Evolutionary conservation across 30 jellyfish, hydroid and myxozoan genomes (phyloP), one percentile per base, ranked within the genome.

Genomic region (Chrysaora quinquecirrha): DNA sequence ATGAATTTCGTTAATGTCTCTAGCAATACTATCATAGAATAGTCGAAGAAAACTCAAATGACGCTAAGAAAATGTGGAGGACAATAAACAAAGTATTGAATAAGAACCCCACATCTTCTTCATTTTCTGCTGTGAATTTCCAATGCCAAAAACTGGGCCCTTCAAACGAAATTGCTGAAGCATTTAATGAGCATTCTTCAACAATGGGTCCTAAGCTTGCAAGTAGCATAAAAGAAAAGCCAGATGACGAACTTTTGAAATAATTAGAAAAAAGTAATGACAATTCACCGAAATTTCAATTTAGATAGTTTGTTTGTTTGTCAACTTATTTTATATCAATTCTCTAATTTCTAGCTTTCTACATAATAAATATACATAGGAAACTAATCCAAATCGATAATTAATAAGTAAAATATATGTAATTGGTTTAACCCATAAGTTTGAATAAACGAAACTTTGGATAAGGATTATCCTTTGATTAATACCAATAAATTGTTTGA

Each of bases 141-240:
- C 46, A 63, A 6, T 14, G 46, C 43, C 75, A 23, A 63, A 23
- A 4, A 63, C 75, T 63, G 69, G 83, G 20, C 71, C 83, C 46
- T n/a, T 70, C 83, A 71, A 47, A 71, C 43, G 78, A 75, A 52
- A 75, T 75, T 48, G 87, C 87, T 50, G 78, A 50, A 33, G 85
- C 78, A 38, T 50, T 73, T 25, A 73, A 73, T 48, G 73, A 50
- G 85, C 85, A 73, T 73, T 73, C 46, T 73, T 77, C 46, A n/a
- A 43, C 12, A 6, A 16, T 43, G 16, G 72, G 72, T 25, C 72
- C 72, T 4, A 60, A 73, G 46, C 85, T 73, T 48, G 85, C 85
- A 73, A 34, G 75, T 31, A 34, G 52, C 20, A 73, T 73, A 34
- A 16, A 43, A 43, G 12, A 43, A 43, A 43, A 43, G 58, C 58